Evolutionary conservation across 2,113 vertebrate genomes (phyloP).

Genomic region (Hypanus sabinus): DNA sequence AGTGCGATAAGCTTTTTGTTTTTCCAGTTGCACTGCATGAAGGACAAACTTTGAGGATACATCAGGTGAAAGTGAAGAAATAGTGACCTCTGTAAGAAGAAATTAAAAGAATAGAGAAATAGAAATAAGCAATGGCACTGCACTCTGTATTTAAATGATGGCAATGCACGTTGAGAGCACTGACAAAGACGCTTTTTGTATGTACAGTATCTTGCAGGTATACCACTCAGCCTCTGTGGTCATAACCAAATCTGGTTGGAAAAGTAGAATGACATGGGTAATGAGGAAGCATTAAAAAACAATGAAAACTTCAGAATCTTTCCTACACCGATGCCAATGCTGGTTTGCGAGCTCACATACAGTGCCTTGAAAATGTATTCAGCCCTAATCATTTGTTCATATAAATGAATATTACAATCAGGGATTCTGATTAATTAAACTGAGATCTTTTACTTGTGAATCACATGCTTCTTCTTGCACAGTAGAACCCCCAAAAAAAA

Average conservation of each 20-base stretch:
- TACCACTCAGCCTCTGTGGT: neutral
- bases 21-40: constrained; percentile 87
- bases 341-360: neutral
- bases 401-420: neutral
- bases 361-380: too few relatives aligned
- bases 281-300: neutral
- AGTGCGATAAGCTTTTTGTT: constrained; percentile 86
- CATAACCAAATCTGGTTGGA: neutral
- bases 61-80: constrained; percentile 81
- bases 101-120: constrained; percentile 20
- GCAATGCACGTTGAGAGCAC: neutral
- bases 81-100: constrained; percentile 70
- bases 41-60: constrained; percentile 95
- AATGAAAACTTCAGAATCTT: neutral
- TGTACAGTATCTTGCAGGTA: neutral
- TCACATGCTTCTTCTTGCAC: too few relatives aligned
- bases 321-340: neutral
- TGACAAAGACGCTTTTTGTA: neutral
- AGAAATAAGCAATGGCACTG: neutral
- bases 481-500: too few relatives aligned
- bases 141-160: neutral
- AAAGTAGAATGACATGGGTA: neutral
- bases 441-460: too few relatives aligned
- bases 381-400: too few relatives aligned
- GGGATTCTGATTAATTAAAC: too few relatives aligned